Evolutionary conservation across 2,888 invertebrate genomes (phyloP).

Genomic region (Volucella bombylans): DNA sequence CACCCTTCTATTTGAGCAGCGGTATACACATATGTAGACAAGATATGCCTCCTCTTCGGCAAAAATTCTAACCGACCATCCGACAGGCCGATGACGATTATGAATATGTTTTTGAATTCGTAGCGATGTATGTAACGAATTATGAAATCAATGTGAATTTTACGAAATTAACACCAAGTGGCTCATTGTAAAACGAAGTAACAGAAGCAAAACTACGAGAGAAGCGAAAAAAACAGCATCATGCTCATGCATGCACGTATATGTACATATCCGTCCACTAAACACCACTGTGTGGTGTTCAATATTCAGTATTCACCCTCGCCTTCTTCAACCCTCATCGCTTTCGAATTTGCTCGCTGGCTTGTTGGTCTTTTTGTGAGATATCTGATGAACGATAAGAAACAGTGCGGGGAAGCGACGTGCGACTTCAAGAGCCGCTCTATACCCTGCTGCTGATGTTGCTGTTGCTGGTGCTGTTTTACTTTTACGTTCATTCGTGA

Average conservation of each 20-base stretch:
- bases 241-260: constrained; percentile 14
- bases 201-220: constrained; percentile 10
- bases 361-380: not conserved
- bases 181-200: not conserved
- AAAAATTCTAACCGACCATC: constrained; percentile 33
- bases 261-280: constrained; percentile 8
- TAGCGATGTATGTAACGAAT: constrained; percentile 34
- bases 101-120: constrained; percentile 32
- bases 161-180: constrained; percentile 27
- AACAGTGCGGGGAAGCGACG: constrained; percentile 38
- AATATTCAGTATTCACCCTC: not conserved
- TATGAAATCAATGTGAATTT: constrained; percentile 57
- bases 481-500: constrained; percentile 37
- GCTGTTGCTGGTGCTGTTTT: not conserved
- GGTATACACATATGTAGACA: constrained; percentile 15
- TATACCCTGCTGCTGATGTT: not conserved
- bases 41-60: constrained; percentile 13
- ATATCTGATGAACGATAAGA: constrained; percentile 46
- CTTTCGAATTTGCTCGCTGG: not conserved
- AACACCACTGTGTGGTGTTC: constrained; percentile 23
- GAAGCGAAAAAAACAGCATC: constrained; percentile 15
- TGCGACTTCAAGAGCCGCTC: constrained; percentile 26
- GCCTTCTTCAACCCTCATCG: not conserved
- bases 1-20: constrained; percentile 43
- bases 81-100: not conserved